Percentiles rank a stretch among this genome's conserved stretches.
phyloP scores from a whole-genome alignment of 2,797 vertebrate genomes.

The Ciconia nigra region DNA sequence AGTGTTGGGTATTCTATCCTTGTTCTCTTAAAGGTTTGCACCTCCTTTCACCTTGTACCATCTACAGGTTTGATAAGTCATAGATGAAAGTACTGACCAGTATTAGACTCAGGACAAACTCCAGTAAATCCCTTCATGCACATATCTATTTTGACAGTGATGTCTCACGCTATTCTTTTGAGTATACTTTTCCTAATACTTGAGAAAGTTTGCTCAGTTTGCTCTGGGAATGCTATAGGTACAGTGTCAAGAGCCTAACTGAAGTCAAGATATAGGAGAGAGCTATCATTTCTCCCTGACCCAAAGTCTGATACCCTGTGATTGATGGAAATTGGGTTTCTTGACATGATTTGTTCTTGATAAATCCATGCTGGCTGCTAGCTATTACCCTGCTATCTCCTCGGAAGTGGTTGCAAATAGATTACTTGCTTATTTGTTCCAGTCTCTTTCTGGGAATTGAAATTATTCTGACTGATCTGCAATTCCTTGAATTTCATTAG shows the following conservation, averaged over 20 bases:
- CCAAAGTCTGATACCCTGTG: not conserved
- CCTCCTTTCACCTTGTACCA: not conserved
- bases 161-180: not conserved
- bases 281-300: not conserved
- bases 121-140: not conserved
- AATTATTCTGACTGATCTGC: slow-evolving; percentile 35
- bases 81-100: not conserved
- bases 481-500: slow-evolving; percentile 29
- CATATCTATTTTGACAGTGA: not conserved
- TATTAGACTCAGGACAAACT: not conserved
- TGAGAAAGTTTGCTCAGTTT: not conserved
- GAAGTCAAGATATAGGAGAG: not conserved
- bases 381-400: slow-evolving; percentile 2
- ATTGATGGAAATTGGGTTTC: not conserved
- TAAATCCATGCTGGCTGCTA: not conserved
- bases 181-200: not conserved
- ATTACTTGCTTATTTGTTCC: slow-evolving; percentile 58
- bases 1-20: not conserved
- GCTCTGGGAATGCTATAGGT: not conserved
- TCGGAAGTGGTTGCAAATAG: slow-evolving; percentile 13
- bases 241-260: not conserved
- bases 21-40: not conserved
- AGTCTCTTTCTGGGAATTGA: slow-evolving; percentile 40
- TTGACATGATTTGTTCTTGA: not conserved
- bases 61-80: not conserved